phyloP scores from a whole-genome alignment of 2,888 invertebrate species.

The Temnothorax unifasciatus region DNA sequence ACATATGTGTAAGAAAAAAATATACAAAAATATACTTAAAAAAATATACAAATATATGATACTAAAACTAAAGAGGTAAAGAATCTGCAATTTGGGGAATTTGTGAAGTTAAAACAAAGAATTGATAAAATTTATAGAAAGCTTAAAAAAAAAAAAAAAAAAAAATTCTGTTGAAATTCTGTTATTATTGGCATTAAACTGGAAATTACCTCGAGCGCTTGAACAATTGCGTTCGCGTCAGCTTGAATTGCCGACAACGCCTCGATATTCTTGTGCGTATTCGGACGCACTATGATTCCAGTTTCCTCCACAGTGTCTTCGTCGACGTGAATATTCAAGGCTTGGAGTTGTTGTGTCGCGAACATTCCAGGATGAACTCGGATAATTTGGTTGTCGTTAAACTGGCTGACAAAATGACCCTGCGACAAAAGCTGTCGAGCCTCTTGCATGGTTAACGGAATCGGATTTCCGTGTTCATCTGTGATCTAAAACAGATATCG shows the following conservation, averaged over 20 bases:
- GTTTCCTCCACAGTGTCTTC: constrained; percentile 40
- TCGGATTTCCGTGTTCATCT: constrained; percentile 90
- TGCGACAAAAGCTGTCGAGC: constrained; percentile 89
- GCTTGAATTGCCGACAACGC: constrained; percentile 72
- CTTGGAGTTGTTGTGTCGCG: constrained; percentile 83
- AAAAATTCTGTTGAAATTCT: background rate
- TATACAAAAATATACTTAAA: too few species aligned
- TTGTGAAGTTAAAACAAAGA: background rate
- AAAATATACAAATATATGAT: background rate
- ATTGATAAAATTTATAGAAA: background rate
- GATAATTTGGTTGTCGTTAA: constrained; percentile 83
- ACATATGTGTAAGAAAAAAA: background rate
- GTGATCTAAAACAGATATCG: constrained; percentile 87
- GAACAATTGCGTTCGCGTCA: constrained; percentile 80
- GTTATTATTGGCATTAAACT: background rate
- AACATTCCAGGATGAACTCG: constrained; percentile 79
- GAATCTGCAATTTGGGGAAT: background rate
- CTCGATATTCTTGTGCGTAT: constrained; percentile 59
- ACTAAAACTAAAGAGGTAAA: background rate
- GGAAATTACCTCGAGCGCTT: constrained; percentile 79
- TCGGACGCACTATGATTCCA: constrained; percentile 30
- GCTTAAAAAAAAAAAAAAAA: background rate
- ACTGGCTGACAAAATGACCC: constrained; percentile 84
- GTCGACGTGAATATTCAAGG: constrained; percentile 86
- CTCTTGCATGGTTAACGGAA: constrained; percentile 90